A percentile compares a stretch with the other conserved stretches of the same genome.
Evolutionary conservation across 2,888 invertebrate species (phyloP).

Genomic region (Apocheima hispidaria): DNA sequence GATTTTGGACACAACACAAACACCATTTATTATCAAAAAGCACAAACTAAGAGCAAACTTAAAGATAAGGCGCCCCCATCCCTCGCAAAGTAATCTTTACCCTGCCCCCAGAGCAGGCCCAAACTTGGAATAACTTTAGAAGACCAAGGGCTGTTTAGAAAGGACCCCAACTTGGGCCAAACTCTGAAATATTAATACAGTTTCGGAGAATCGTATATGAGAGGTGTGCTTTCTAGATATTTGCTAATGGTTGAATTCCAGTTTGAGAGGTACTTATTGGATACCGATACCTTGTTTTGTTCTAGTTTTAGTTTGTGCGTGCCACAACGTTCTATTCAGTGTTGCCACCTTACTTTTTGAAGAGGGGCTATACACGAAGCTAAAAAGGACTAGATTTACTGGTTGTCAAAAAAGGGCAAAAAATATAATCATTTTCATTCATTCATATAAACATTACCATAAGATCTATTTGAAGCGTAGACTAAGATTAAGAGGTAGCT

Average conservation of each 20-base stretch:
- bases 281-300: conserved; percentile 46
- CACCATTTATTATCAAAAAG: conserved; percentile 63
- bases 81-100: conserved; percentile 79
- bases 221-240: conserved; percentile 69
- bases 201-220: conserved; percentile 84
- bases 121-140: conserved; percentile 85
- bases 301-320: conserved; percentile 1
- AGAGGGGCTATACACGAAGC: too few relatives aligned
- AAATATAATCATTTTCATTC: too few relatives aligned
- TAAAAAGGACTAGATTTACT: too few relatives aligned
- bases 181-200: conserved; percentile 85
- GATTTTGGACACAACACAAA: conserved; percentile 48
- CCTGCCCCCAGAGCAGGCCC: conserved; percentile 70
- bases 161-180: conserved; percentile 78
- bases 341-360: too few relatives aligned
- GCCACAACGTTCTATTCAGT: too few relatives aligned
- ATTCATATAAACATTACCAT: too few relatives aligned
- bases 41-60: conserved; percentile 69
- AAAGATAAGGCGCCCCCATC: conserved; percentile 73
- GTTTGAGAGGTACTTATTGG: conserved; percentile 37
- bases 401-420: too few relatives aligned
- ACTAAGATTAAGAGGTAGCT: too few relatives aligned
- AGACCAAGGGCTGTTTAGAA: conserved; percentile 86
- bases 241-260: conserved; percentile 59
- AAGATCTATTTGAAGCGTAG: too few relatives aligned